These are phyloP conservation scores for Rhynchonycteris naso DNA, from an alignment of 2,797 vertebrate species.

Conservation along the genomic window DNA sequence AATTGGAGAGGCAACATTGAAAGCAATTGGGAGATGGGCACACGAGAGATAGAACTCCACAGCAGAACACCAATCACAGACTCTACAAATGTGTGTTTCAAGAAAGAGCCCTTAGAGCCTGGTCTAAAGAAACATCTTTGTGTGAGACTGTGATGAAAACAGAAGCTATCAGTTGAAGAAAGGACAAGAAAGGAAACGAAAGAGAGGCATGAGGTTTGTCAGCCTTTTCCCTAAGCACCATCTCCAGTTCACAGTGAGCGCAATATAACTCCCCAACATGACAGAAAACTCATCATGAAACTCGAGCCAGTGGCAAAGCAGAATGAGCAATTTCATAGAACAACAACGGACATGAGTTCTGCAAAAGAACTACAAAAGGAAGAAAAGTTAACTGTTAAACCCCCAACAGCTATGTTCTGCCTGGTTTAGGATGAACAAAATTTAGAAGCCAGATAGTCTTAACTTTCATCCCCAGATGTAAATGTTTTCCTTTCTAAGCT, in stretches of 20 bases:
- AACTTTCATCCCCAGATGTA: constrained; percentile 61
- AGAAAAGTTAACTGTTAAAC: constrained; percentile 72
- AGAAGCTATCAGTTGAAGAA: constrained; percentile 68
- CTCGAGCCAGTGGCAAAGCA: constrained; percentile 68
- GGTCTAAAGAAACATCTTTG: constrained; percentile 41
- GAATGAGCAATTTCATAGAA: constrained; percentile 73
- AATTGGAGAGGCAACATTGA: background rate
- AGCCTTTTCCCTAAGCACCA: constrained; percentile 64
- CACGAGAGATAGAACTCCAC: background rate
- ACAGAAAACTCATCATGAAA: constrained; percentile 81
- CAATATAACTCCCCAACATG: constrained; percentile 19
- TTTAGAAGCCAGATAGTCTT: background rate
- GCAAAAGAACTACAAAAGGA: constrained; percentile 58
- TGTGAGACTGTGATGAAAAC: constrained; percentile 39
- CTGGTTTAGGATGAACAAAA: constrained; percentile 28
- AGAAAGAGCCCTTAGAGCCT: background rate
- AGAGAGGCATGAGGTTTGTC: constrained; percentile 71
- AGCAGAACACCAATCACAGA: background rate
- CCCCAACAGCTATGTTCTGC: constrained; percentile 55
- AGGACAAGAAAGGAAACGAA: constrained; percentile 77
- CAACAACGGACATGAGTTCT: constrained; percentile 71
- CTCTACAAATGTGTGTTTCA: background rate
- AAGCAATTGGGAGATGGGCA: background rate
- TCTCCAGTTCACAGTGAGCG: constrained; percentile 64
- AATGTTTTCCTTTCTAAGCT: constrained; percentile 63